Base-by-base conservation (phyloP, 2,113 vertebrate species). In the Psilopsiagon aymara region DNA sequence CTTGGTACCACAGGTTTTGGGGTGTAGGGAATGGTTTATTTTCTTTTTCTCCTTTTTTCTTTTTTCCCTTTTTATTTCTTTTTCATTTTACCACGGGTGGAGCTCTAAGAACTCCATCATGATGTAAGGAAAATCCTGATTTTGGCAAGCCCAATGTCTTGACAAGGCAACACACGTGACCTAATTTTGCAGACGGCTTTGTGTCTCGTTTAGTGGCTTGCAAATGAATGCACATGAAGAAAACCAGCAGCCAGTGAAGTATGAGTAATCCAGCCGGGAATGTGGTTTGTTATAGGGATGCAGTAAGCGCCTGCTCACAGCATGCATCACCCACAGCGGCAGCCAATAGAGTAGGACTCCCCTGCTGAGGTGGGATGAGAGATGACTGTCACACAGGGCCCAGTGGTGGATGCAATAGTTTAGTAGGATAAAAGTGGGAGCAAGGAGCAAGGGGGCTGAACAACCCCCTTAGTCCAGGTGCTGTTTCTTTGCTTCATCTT, bases 201-300 rank as follows among this genome's bases (percentile, higher is more conserved):
- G 79, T 93, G 75, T 88, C 49, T 86, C 67, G 25, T 66, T 94
- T 76, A 95, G 87, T 7, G 15, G 41, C 75, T 95, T 93, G 85
- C 68, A 93, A 95, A 95, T 90, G 75, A 96, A 64, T 86, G 88
- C 90, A 92, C 92, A 92, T 70, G 71, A 93, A 94, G 75, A 92
- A 94, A 95, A 96, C 51, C 82, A 90, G 85, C 37, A 86, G 63
- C 53, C 92, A 93, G 59, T 27, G 53, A 85, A 93, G 95, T 93
- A 92, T 94, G 68, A 95, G 82, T 90, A 96, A 97, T 95, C 90
- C 71, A 94, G 53, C n/a, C 0, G 10, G 64, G 94, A 95, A 97
- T 92, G 90, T 0, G 3, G 71, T 79, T 93, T 95, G 85, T 94
- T 92, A 23, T 1, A 0, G 71, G 75, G 49, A 88, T 93, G 79